phyloP scores from a whole-genome alignment of 2,797 vertebrate genomes.

The Fundulus diaphanus region DNA sequence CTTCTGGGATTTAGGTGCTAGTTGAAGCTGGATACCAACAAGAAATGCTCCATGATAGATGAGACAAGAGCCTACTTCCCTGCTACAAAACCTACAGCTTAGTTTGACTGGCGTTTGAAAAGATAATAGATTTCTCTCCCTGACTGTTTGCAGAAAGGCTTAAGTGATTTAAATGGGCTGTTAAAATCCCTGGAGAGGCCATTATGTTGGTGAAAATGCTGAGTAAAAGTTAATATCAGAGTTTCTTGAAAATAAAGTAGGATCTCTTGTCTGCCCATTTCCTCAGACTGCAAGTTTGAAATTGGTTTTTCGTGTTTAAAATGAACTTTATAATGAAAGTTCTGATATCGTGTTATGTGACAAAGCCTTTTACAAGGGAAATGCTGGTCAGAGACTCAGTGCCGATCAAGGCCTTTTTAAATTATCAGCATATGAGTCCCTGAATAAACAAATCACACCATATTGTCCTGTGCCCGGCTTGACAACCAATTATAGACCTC shows the following conservation, averaged over 20 bases:
- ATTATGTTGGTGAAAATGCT: slow-evolving; percentile 47
- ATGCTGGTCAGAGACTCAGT: not conserved
- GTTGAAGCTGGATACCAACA: slow-evolving; percentile 12
- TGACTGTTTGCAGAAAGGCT: slow-evolving; percentile 53
- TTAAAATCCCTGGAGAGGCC: slow-evolving; percentile 50
- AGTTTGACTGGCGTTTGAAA: slow-evolving; percentile 34
- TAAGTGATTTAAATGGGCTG: slow-evolving; percentile 46
- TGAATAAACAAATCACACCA: too few species aligned
- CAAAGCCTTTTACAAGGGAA: not conserved
- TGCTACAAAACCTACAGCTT: slow-evolving; percentile 35
- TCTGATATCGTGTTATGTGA: not conserved
- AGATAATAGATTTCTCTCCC: slow-evolving; percentile 42
- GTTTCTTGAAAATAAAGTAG: slow-evolving; percentile 33
- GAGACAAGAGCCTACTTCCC: slow-evolving; percentile 30
- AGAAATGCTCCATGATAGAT: slow-evolving; percentile 25
- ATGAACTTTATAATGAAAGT: slow-evolving; percentile 23
- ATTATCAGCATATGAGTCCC: not conserved
- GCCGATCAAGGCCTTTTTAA: not conserved
- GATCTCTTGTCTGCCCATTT: slow-evolving; percentile 29
- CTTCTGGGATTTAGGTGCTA: slow-evolving; percentile 18
- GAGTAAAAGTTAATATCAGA: slow-evolving; percentile 49
- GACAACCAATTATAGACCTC: too few species aligned
- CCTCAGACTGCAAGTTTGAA: slow-evolving; percentile 2
- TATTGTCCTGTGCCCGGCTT: too few species aligned
- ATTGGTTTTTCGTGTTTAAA: slow-evolving; percentile 23